Evolutionary conservation across 2,113 vertebrate species (phyloP).

Genomic region (Platichthys flesus): DNA sequence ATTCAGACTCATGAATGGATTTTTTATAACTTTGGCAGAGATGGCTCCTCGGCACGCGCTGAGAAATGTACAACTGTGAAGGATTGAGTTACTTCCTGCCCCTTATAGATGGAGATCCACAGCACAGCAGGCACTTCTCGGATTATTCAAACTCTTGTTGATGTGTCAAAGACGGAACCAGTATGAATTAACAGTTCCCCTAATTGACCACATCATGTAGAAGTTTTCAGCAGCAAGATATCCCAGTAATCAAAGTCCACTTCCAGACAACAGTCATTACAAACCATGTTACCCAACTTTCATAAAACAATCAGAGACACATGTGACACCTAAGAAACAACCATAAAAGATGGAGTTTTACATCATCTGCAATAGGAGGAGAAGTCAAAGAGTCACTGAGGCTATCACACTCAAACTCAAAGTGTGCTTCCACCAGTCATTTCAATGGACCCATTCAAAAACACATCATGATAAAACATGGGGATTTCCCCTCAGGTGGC

Average conservation of each 20-base stretch:
- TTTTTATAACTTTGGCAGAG: no score
- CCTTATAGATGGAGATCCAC: neutral
- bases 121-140: neutral
- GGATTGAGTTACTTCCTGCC: no score
- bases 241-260: slow-evolving; percentile 32
- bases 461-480: neutral
- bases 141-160: no score
- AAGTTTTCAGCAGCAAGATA: slow-evolving; percentile 1
- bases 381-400: neutral
- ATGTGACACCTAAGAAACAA: neutral
- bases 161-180: neutral
- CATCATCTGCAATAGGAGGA: neutral
- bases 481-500: neutral
- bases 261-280: neutral
- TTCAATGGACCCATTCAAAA: neutral
- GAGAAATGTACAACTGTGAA: neutral
- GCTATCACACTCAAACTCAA: neutral
- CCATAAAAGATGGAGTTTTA: neutral
- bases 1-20: neutral
- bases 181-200: neutral
- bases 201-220: neutral
- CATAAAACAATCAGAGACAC: neutral
- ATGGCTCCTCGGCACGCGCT: no score
- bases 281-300: neutral
- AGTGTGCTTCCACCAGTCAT: neutral